Evolutionary conservation across 1,140 invertebrate species (phyloP).

Genomic region (Physella acuta): DNA sequence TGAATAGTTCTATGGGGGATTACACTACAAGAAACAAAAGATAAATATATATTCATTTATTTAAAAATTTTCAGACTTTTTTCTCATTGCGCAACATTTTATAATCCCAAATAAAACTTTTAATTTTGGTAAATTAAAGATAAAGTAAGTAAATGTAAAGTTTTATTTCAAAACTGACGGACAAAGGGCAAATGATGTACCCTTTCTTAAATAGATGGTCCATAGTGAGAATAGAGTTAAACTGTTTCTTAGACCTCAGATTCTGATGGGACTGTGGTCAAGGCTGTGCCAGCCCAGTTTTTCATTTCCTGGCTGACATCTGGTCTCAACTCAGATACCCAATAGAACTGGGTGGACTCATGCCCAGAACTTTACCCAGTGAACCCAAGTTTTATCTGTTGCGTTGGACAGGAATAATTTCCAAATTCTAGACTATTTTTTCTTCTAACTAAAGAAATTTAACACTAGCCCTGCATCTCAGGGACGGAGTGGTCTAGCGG

Average conservation of each 20-base stretch:
- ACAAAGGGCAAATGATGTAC: no score
- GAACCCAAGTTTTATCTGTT: neutral
- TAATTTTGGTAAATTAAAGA: neutral
- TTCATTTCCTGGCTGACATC: no score
- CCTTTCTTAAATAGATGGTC: no score
- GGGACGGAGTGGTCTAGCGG: no score
- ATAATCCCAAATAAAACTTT: neutral
- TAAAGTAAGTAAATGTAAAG: no score
- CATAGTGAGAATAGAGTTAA: neutral
- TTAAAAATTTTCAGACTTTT: neutral
- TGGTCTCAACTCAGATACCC: no score
- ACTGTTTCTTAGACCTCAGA: neutral
- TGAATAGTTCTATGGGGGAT: conserved; percentile 26
- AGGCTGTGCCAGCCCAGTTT: no score
- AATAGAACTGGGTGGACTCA: no score
- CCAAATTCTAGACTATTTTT: neutral
- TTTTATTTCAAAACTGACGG: no score
- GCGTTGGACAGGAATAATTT: neutral
- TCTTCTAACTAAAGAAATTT: neutral
- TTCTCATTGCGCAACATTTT: neutral
- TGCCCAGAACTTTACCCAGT: no score
- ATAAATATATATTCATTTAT: neutral
- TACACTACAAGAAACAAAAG: neutral
- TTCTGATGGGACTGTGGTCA: no score
- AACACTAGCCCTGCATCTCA: no score